phyloP scores from a whole-genome alignment of 2,113 vertebrate genomes.

The Felis catus region DNA sequence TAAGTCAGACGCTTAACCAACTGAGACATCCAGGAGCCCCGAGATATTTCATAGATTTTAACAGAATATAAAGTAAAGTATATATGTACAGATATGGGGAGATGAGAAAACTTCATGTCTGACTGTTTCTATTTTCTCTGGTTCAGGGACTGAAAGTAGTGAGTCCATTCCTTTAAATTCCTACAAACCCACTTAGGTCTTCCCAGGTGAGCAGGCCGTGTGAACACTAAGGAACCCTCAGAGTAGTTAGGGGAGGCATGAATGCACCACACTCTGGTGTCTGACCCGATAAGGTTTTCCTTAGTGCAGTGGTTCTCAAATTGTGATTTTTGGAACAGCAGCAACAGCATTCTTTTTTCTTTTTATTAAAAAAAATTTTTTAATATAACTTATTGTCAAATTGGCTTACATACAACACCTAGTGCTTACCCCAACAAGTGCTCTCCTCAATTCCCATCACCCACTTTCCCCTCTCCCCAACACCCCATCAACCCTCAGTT shows the following conservation, averaged over 20 bases:
- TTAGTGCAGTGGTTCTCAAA: constrained; percentile 1
- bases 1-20: too few species aligned
- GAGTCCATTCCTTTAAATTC: neutral
- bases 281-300: neutral
- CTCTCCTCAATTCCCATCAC: too few species aligned
- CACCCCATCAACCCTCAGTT: too few species aligned
- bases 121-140: neutral
- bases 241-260: neutral
- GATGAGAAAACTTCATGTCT: constrained; percentile 11
- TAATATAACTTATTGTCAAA: too few species aligned
- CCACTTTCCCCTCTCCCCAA: too few species aligned
- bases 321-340: neutral
- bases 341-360: neutral
- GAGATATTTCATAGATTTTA: neutral
- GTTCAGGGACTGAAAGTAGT: neutral
- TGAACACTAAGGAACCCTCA: neutral
- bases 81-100: neutral
- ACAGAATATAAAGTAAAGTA: constrained; percentile 20
- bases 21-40: too few species aligned
- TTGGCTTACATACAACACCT: too few species aligned
- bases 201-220: neutral
- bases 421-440: too few species aligned
- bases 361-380: too few species aligned
- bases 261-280: neutral
- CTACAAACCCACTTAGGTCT: neutral